Evolutionary conservation across 2,113 vertebrate species (phyloP).

Genomic region (Gambusia affinis): DNA sequence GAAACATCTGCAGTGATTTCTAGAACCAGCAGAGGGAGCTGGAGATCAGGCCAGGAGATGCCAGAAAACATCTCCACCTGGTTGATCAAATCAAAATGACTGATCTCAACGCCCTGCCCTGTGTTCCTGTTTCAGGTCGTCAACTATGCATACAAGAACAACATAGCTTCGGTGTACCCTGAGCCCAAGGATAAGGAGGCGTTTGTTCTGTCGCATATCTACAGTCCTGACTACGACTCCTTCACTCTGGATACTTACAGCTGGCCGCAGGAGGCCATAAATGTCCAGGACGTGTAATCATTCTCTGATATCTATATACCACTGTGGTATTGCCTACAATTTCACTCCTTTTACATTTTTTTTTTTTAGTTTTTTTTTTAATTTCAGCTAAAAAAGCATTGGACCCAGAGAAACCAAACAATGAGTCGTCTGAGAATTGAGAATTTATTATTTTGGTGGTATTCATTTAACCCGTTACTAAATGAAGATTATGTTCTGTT

Average conservation of each 20-base stretch:
- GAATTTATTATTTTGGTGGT: conserved; percentile 2
- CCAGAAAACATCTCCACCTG: background rate
- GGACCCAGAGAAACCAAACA: background rate
- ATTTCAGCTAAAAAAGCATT: too few species aligned
- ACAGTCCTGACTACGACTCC: conserved; percentile 93
- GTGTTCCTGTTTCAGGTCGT: conserved; percentile 81
- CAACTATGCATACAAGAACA: conserved; percentile 89
- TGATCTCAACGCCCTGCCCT: background rate
- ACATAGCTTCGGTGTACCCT: conserved; percentile 89
- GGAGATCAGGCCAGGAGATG: background rate
- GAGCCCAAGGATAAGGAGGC: conserved; percentile 96
- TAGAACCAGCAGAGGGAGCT: background rate
- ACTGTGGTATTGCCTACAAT: background rate
- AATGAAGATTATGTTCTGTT: background rate
- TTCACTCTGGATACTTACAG: conserved; percentile 88
- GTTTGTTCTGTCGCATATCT: conserved; percentile 88
- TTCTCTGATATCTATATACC: background rate
- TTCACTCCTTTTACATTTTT: conserved; percentile 15
- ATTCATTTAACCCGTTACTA: background rate
- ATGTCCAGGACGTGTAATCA: conserved; percentile 86
- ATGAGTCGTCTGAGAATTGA: background rate
- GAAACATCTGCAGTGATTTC: background rate
- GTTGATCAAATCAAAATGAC: too few species aligned
- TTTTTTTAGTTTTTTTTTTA: too few species aligned
- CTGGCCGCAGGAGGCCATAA: conserved; percentile 90